Base-by-base conservation (phyloP, 2,113 vertebrate species). In the Notothenia rossii region DNA sequence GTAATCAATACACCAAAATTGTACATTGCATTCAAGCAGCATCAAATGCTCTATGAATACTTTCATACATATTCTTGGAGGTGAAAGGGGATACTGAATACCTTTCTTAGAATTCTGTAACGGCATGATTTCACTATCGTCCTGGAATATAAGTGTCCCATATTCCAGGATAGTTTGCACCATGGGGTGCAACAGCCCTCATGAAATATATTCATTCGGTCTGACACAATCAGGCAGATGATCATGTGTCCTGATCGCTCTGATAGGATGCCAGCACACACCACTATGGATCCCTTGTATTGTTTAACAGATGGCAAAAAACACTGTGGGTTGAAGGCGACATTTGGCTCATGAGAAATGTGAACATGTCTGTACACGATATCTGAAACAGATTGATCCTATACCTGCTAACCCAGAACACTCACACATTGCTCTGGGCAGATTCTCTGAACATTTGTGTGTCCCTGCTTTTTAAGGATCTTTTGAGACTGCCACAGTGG, bases 281-380 rank as follows among this genome's bases (percentile, higher is more conserved):
- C 18, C 3, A 50, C 61, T 45, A 70, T 66, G 15, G 18, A 54
- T 60, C 7, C 40, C 5, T 25, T 46, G 22, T 6, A 29, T 3
- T 74, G 20, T 74, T 72, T 40, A 15, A 59, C 58, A 72, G 77
- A 75, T 83, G 49, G 36, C 8, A 50, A 67, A 20, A 46, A 55
- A 58, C 13, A 45, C 17, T 53, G 25, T 61, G 9, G n/a, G 20
- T 17, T 56, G 25, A 61, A 51, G 18, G 50, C 2, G 12, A 33
- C 51, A 68, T 51, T 61, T 61, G 11, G 48, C 12, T 64, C 12
- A 13, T 0, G 3, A 14, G 4, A 60, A 71, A 75, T 25, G 17
- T 18, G 51, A 68, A 36, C 7, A 62, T 0, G 0, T 6, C n/a
- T 17, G 14, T 43, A 25, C 1, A 4, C 45, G 7, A 5, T 5